These are phyloP conservation scores for Ichneumon xanthorius DNA, from an alignment of 2,888 invertebrate species.

Conservation along the genomic window DNA sequence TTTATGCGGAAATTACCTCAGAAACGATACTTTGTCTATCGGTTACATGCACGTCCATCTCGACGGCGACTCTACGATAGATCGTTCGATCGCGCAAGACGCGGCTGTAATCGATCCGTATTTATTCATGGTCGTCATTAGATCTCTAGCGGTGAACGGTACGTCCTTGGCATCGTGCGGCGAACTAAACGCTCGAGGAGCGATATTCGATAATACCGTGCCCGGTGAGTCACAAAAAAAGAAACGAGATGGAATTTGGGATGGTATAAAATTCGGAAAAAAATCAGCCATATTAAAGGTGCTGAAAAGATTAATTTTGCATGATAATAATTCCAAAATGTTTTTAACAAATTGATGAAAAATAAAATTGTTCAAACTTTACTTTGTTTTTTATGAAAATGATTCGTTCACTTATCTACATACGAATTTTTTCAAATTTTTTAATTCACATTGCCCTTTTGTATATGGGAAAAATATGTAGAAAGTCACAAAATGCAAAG, in stretches of 20 bases:
- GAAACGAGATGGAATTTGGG: background rate
- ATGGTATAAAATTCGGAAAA: background rate
- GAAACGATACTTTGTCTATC: conserved; percentile 60
- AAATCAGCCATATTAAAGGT: background rate
- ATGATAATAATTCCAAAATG: no score
- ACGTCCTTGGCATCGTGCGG: conserved; percentile 53
- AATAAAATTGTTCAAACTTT: background rate
- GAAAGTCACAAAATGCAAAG: no score
- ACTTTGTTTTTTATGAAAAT: no score
- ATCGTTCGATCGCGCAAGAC: conserved; percentile 11
- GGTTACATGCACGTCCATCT: conserved; percentile 48
- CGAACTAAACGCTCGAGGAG: conserved; percentile 51
- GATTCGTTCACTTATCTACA: no score
- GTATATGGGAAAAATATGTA: no score
- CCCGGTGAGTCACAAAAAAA: conserved; percentile 47
- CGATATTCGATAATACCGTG: conserved; percentile 63
- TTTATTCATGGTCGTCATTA: conserved; percentile 58
- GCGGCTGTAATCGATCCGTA: conserved; percentile 62
- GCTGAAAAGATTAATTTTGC: no score
- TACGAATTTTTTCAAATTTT: no score
- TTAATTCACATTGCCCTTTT: no score
- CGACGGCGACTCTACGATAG: background rate
- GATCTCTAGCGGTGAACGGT: conserved; percentile 58
- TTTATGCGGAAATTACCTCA: conserved; percentile 61
- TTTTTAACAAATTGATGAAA: background rate